phyloP scores from a whole-genome alignment of 2,888 invertebrate species.

The Netelia fuscicornis region DNA sequence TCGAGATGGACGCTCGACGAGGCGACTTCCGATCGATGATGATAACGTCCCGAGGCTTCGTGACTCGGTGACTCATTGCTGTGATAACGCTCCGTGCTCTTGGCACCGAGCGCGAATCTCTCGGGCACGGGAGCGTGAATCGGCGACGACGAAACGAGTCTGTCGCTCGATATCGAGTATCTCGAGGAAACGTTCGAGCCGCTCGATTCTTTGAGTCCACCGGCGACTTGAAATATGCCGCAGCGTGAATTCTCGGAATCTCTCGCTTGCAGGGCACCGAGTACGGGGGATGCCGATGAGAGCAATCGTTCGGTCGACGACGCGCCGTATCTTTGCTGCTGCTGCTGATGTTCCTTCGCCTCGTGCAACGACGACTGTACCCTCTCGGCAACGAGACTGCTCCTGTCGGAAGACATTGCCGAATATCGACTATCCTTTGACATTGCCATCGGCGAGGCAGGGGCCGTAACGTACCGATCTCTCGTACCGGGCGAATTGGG shows the following conservation, averaged over 20 bases:
- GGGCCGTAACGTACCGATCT: slow-evolving; percentile 76
- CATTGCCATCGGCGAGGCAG: slow-evolving; percentile 78
- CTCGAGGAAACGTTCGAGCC: slow-evolving; percentile 64
- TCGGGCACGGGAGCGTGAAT: slow-evolving; percentile 82
- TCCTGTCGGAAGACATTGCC: slow-evolving; percentile 85
- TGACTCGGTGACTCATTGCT: slow-evolving; percentile 73
- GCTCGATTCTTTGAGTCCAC: slow-evolving; percentile 73
- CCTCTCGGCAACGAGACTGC: slow-evolving; percentile 86
- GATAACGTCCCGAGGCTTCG: slow-evolving; percentile 73
- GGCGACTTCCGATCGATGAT: slow-evolving; percentile 70
- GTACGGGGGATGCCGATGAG: slow-evolving; percentile 82
- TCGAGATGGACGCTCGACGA: slow-evolving; percentile 75
- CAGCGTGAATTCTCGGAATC: slow-evolving; percentile 68
- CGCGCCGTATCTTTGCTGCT: slow-evolving; percentile 75
- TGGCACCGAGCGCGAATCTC: slow-evolving; percentile 76
- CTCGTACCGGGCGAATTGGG: slow-evolving; percentile 78
- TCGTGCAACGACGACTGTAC: slow-evolving; percentile 83
- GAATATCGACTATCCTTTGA: slow-evolving; percentile 67
- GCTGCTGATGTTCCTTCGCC: slow-evolving; percentile 76
- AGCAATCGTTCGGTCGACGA: slow-evolving; percentile 77
- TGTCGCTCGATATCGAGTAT: slow-evolving; percentile 79
- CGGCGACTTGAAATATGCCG: slow-evolving; percentile 66
- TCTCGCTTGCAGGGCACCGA: slow-evolving; percentile 74
- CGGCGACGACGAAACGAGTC: slow-evolving; percentile 81
- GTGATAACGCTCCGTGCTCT: slow-evolving; percentile 74